Conservation (phyloP, 2,113 vertebrate species). For the Campylomormyrus tamandua region DNA sequence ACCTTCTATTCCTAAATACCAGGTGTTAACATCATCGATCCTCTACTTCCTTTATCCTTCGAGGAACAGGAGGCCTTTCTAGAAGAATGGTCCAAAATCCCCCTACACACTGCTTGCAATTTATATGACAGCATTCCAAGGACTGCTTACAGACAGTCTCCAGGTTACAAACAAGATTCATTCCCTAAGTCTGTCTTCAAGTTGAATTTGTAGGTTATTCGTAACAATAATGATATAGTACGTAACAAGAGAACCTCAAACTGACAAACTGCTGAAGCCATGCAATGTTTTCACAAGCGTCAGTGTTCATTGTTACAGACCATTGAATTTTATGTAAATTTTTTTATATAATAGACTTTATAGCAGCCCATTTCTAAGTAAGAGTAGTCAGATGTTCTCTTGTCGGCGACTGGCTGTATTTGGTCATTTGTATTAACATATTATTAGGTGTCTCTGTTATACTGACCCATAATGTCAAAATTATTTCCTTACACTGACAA, state of each 20-base stretch:
- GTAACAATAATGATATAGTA: neutral
- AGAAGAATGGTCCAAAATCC: neutral
- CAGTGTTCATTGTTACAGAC: neutral
- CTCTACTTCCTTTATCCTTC: neutral
- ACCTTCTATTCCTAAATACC: neutral
- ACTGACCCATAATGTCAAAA: conserved; percentile 18
- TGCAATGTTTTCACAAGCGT: neutral
- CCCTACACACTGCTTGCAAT: neutral
- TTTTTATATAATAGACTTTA: neutral
- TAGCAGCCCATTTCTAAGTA: neutral
- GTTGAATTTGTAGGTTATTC: neutral
- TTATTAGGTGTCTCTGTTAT: neutral
- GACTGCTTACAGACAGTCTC: neutral
- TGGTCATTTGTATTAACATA: neutral
- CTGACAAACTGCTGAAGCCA: neutral
- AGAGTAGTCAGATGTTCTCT: neutral
- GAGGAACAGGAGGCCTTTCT: neutral
- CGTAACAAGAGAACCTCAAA: neutral
- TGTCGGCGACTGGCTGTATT: neutral
- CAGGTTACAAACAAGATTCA: neutral
- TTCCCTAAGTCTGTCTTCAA: neutral
- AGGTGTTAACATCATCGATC: neutral
- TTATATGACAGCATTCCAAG: neutral
- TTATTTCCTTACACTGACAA: conserved; percentile 32
- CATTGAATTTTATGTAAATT: neutral